Evolutionary conservation across 2,113 vertebrate species (phyloP), one percentile per base, ranked within the genome.

Genomic region (Suncus etruscus): DNA sequence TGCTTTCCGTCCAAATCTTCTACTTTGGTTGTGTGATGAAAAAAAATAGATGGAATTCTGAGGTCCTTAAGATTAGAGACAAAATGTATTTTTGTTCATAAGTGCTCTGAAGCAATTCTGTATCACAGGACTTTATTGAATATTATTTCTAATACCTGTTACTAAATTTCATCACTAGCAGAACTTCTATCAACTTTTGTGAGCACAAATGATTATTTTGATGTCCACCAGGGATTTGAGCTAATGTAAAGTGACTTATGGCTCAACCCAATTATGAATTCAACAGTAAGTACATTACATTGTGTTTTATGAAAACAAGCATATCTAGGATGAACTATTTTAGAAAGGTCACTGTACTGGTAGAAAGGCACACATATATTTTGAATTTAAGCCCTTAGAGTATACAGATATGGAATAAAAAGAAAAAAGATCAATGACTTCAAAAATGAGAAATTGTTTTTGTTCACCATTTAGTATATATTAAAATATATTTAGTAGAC

Each of bases 261-360:
- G 29, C 51, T 63, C 16, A 91, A 15, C 1, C 6, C 18, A 85
- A 8, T 63, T 73, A 24, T 31, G 2, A 74, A 54, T 22, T 75
- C 6, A 58, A 4, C 80, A 80, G 51, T 72, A 66, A 61, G 15
- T 25, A 24, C 7, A 20, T 84, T 92, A 69, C 31, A 75, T 54
- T 22, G 51, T 66, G 24, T 93, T 90, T 95, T 61, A 50, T 81
- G 25, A 84, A 89, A 79, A 25, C 54, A 94, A 83, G 32, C 18
- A 94, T 3, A 86, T 61, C 6, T 70, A 12, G 5, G 25, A 81
- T 27, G 65, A 11, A 77, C 47, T 66, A 86, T 75, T 94, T 89
- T 66, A 73, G 91, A 86, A 45, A 18, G 65, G 25, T 29, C 11
- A 70, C 31, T 94, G 6, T 83, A 16, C 27, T 70, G 48, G 18